Evolutionary conservation across 2,888 invertebrate species (phyloP), one percentile per base, ranked within the genome.

Genomic region (Tromatobia lineatoria): DNA sequence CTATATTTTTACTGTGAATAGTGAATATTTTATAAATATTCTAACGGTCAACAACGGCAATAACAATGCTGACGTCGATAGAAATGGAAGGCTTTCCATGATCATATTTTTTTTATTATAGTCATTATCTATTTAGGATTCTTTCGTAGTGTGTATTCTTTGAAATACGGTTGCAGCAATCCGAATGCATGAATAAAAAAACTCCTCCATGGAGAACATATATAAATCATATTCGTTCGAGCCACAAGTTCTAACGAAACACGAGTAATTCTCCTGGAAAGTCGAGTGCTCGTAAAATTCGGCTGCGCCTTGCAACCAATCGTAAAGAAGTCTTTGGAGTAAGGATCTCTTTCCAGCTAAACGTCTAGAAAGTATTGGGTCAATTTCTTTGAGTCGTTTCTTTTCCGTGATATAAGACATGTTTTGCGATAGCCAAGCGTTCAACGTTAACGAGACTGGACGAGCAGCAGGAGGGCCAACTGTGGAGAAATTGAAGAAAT

Each of bases 281-380:
- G 76, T 61, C 29, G 18, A 10, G 52, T 69, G n/a, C 34, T 70
- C 20, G 70, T 61, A 69, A 38, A 64, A 52, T n/a, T 38, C 64
- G 42, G 64, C 29, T 38, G 15, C 52, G 61, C 70, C 50, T 78
- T 34, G 70, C 61, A 34, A 42, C 70, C 70, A 34, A 67, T 78
- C 61, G 52, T 29, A 38, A 71, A 70, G 10, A 20, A 25, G 18
- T 59, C 69, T 59, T 54, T 54, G 25, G 38, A 18, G 45, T 25
- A 13, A 42, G 25, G 25, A 45, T 42, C 54, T 23, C 29, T n/a
- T 52, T 18, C 10, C n/a, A 20, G 57, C 13, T 7, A 25, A 42
- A 76, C 54, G 13, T 42, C 10, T 3, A 25, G 54, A 54, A 45
- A 45, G 42, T 45, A 76, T 52, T 42, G 67, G 45, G 76, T 57